phyloP scores from a whole-genome alignment of 64 coral and sea anemone species.

The Montipora capricornis region DNA sequence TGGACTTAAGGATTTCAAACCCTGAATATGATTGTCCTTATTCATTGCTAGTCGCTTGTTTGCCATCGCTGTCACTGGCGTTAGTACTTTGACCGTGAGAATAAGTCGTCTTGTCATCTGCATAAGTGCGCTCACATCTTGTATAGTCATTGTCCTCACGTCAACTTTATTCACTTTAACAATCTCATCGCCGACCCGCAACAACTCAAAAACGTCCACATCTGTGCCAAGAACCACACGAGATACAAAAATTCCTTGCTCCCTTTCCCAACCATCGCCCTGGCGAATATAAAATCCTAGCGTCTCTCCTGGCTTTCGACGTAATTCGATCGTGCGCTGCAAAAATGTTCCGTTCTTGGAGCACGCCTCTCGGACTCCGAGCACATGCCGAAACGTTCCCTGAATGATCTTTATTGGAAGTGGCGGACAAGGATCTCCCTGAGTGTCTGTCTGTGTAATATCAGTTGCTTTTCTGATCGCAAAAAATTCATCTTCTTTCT shows the following conservation, averaged over 20 bases:
- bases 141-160: constrained; percentile 88
- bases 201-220: constrained; percentile 96
- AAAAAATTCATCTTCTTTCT: constrained; percentile 99
- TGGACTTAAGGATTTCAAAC: constrained; percentile 29
- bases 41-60: constrained; percentile 34
- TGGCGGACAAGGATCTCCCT: constrained; percentile 89
- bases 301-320: constrained; percentile 91
- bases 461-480: constrained; percentile 94
- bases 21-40: constrained; percentile 43
- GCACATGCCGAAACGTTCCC: constrained; percentile 84
- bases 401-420: constrained; percentile 97
- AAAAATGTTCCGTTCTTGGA: constrained; percentile 98
- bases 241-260: constrained; percentile 97
- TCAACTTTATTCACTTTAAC: constrained; percentile 99
- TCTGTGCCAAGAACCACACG: constrained; percentile 96
- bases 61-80: constrained; percentile 74
- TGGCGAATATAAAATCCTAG: constrained; percentile 99
- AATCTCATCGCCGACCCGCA: constrained; percentile 98
- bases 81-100: constrained; percentile 95
- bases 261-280: constrained; percentile 95
- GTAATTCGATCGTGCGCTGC: constrained; percentile 93
- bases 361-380: constrained; percentile 93
- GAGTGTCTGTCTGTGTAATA: constrained; percentile 95
- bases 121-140: constrained; percentile 99
- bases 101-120: constrained; percentile 96